Conservation (phyloP, 1,140 invertebrate genomes). For the Procambarus clarkii region DNA sequence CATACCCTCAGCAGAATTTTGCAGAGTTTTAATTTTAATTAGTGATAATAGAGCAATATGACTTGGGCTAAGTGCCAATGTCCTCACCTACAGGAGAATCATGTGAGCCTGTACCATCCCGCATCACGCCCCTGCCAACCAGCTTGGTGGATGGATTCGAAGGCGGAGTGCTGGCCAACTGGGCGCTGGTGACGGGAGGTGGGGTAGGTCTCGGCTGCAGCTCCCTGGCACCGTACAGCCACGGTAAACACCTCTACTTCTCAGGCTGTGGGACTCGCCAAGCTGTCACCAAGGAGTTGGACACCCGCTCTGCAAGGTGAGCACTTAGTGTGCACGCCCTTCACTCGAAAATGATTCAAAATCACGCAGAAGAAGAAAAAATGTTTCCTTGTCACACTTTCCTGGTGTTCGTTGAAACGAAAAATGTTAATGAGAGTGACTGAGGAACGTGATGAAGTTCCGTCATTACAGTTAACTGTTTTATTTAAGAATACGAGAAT, state of each 20-base stretch:
- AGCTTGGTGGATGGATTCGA: conserved; percentile 77
- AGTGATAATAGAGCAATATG: too few relatives aligned
- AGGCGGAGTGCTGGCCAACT: conserved; percentile 75
- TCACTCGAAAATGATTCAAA: neutral
- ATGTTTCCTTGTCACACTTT: too few relatives aligned
- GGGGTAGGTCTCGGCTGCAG: conserved; percentile 77
- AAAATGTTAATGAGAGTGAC: too few relatives aligned
- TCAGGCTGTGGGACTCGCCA: conserved; percentile 77
- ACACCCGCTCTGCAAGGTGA: conserved; percentile 75
- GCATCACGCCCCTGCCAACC: conserved; percentile 62
- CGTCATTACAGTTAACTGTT: too few relatives aligned
- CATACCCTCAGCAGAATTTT: too few relatives aligned
- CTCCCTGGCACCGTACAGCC: conserved; percentile 76
- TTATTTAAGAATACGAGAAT: too few relatives aligned
- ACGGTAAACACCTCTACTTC: conserved; percentile 78
- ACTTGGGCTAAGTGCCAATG: too few relatives aligned
- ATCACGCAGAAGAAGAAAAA: too few relatives aligned
- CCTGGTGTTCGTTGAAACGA: too few relatives aligned
- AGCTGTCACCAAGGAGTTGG: conserved; percentile 76
- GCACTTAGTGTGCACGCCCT: neutral
- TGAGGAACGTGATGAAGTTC: too few relatives aligned
- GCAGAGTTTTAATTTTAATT: too few relatives aligned
- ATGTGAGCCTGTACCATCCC: conserved; percentile 72
- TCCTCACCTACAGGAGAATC: conserved; percentile 47
- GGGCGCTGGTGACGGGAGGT: conserved; percentile 76